These are phyloP conservation scores for Actinia tenebrosa DNA, from an alignment of 64 coral and sea anemone genomes.

Conservation along the genomic window DNA sequence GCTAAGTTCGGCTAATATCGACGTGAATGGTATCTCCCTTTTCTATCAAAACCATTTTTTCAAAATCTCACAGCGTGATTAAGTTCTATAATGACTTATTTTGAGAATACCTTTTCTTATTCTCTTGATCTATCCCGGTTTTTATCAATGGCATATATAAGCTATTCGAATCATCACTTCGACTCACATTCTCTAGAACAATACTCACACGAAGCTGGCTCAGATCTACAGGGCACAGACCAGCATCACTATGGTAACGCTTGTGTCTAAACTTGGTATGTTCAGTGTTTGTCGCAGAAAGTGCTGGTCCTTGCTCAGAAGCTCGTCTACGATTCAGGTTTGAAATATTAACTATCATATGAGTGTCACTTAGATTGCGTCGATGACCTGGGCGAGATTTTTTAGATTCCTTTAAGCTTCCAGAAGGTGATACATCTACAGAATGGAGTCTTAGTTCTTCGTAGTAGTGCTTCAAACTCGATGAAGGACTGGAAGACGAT, in stretches of 20 bases:
- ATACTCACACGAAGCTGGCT: constrained; percentile 9
- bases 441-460: background rate
- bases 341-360: constrained; percentile 16
- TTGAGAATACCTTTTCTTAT: background rate
- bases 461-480: background rate
- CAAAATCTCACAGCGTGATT: too few relatives aligned
- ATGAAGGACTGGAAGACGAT: background rate
- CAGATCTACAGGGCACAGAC: constrained; percentile 11
- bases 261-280: background rate
- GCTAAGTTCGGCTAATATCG: too few relatives aligned
- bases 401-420: background rate
- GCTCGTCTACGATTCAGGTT: background rate
- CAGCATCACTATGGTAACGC: constrained; percentile 11
- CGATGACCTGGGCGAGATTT: background rate
- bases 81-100: background rate
- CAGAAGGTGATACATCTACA: background rate
- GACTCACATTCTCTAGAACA: background rate
- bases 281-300: background rate
- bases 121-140: background rate
- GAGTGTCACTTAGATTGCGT: constrained; percentile 3
- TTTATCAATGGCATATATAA: constrained; percentile 5
- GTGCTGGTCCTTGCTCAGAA: background rate
- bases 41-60: too few relatives aligned
- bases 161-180: background rate
- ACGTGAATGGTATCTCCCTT: too few relatives aligned